Conservation (phyloP, 2,797 vertebrate genomes). For the Lithobates pipiens region DNA sequence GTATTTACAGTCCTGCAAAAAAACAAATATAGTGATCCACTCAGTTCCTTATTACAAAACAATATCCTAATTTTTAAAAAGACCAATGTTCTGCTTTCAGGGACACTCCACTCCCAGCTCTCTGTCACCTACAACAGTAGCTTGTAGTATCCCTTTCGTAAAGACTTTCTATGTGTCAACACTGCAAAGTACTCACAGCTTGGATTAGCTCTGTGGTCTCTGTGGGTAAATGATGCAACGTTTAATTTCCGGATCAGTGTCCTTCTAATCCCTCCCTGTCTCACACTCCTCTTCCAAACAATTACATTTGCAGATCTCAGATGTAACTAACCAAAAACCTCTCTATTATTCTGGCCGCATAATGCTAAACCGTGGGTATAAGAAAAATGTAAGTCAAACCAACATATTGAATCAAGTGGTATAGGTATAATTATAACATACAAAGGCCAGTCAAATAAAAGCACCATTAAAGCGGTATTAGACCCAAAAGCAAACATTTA, state of each 20-base stretch:
- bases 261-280: neutral
- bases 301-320: neutral
- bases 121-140: constrained; percentile 18
- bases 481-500: too few species aligned
- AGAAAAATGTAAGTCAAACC: neutral
- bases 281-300: neutral
- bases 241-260: constrained; percentile 22
- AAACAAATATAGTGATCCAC: too few species aligned
- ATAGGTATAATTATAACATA: too few species aligned
- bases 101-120: neutral
- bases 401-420: too few species aligned
- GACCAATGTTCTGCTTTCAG: neutral
- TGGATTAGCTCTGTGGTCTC: constrained; percentile 31
- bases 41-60: too few species aligned
- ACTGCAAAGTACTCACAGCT: neutral
- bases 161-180: constrained; percentile 25
- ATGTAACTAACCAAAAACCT: neutral
- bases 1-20: too few species aligned
- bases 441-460: too few species aligned
- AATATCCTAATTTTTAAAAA: too few species aligned
- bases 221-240: constrained; percentile 30
- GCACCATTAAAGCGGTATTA: too few species aligned
- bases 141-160: constrained; percentile 4
- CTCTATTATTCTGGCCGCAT: neutral
- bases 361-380: neutral